These are phyloP conservation scores for Rhinogobius similis DNA, from an alignment of 2,113 vertebrate species.

Conservation along the genomic window DNA sequence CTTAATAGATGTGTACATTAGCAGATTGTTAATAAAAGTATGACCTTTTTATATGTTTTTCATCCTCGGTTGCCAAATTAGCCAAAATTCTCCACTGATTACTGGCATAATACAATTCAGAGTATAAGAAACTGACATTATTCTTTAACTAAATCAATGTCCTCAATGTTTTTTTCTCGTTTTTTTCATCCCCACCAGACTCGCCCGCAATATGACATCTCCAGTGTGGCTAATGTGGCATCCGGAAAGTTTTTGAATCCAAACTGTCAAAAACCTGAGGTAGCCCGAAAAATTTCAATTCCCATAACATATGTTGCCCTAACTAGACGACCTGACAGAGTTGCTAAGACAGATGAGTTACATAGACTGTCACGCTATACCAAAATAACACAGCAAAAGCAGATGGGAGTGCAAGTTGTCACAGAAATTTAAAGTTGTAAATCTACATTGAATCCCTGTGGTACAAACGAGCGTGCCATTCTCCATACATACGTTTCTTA, in stretches of 20 bases:
- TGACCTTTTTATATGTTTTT: neutral
- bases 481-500: slow-evolving; percentile 9
- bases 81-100: neutral
- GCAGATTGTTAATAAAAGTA: too few species aligned
- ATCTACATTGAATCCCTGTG: slow-evolving; percentile 17
- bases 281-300: slow-evolving; percentile 6
- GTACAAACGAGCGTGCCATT: slow-evolving; percentile 8
- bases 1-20: neutral
- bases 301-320: slow-evolving; percentile 13
- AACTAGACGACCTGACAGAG: slow-evolving; percentile 10
- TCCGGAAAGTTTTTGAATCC: slow-evolving; percentile 7
- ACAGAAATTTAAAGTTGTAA: slow-evolving; percentile 3
- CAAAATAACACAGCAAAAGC: slow-evolving; percentile 9
- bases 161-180: neutral
- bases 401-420: slow-evolving; percentile 7
- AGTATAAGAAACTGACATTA: neutral
- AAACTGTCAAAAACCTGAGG: slow-evolving; percentile 7
- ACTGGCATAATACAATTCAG: neutral
- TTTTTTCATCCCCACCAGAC: slow-evolving; percentile 20
- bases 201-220: slow-evolving; percentile 22
- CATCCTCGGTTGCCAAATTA: neutral
- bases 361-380: slow-evolving; percentile 6
- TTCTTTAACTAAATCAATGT: neutral
- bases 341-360: slow-evolving; percentile 10
- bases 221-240: slow-evolving; percentile 34